Conservation (phyloP, 2,797 vertebrate genomes). For the Urocyon cinereoargenteus region DNA sequence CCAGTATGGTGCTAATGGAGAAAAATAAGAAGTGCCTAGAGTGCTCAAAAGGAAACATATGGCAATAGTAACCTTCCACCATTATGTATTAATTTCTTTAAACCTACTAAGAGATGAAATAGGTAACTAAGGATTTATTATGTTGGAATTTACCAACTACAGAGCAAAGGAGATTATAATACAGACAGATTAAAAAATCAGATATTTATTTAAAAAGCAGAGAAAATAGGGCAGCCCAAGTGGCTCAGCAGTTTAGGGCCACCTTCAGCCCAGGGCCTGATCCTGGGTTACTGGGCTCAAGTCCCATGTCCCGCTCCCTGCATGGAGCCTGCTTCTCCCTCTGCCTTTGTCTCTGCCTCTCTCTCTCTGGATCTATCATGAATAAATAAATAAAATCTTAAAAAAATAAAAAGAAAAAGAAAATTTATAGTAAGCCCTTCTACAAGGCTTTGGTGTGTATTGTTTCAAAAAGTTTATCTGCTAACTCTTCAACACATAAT, state of each 20-base stretch:
- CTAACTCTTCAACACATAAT: background rate
- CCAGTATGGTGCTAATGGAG: background rate
- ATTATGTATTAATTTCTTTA: background rate
- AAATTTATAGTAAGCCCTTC: background rate
- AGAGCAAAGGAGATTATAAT: background rate
- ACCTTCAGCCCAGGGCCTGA: no score
- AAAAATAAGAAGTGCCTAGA: background rate
- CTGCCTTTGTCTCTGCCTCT: no score
- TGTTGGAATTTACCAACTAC: background rate
- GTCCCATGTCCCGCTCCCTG: no score
- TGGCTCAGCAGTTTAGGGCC: no score
- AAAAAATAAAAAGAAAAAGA: no score
- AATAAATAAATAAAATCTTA: no score
- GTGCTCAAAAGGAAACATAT: background rate
- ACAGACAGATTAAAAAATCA: background rate
- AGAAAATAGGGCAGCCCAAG: background rate
- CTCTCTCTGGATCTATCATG: no score
- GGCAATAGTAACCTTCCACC: background rate
- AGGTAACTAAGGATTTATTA: background rate
- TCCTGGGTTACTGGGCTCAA: no score
- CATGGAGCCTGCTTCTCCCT: no score
- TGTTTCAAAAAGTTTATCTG: background rate
- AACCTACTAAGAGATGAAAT: background rate
- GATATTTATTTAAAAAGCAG: background rate
- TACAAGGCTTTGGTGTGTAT: background rate